Evolutionary conservation across 2,797 vertebrate species (phyloP).

Genomic region (Tarsius wallacei): DNA sequence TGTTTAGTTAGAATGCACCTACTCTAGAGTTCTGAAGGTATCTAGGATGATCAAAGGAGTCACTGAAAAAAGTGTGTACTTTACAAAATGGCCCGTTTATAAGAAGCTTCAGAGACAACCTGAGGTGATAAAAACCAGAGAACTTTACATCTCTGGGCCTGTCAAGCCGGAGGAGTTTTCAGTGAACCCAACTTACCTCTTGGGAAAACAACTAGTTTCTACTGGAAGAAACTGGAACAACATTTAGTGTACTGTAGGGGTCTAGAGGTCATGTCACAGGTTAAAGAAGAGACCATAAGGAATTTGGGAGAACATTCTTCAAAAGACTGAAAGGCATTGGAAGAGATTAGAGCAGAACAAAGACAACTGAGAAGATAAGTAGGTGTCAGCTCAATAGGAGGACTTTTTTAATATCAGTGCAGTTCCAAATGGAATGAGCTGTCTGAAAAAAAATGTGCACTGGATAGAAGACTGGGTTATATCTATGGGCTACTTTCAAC

Average conservation of each 20-base stretch:
- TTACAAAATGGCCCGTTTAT: not conserved
- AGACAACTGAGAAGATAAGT: slow-evolving; percentile 27
- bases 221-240: not conserved
- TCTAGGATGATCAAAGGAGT: not conserved
- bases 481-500: not conserved
- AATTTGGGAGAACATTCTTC: not conserved
- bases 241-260: not conserved
- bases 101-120: not conserved
- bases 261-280: not conserved
- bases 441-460: not conserved
- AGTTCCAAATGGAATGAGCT: not conserved
- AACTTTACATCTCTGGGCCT: not conserved
- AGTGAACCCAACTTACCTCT: not conserved
- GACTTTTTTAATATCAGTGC: not conserved
- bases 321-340: slow-evolving; percentile 34
- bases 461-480: not conserved
- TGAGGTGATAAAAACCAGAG: not conserved
- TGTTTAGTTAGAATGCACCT: slow-evolving; percentile 13
- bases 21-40: slow-evolving; percentile 42
- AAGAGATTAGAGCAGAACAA: not conserved
- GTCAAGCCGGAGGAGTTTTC: not conserved
- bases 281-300: slow-evolving; percentile 39
- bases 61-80: not conserved
- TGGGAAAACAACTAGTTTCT: slow-evolving; percentile 32
- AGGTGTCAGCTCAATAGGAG: not conserved